These are phyloP conservation scores for Alectura lathami DNA, from an alignment of 2,113 vertebrate genomes.

Conservation along the genomic window DNA sequence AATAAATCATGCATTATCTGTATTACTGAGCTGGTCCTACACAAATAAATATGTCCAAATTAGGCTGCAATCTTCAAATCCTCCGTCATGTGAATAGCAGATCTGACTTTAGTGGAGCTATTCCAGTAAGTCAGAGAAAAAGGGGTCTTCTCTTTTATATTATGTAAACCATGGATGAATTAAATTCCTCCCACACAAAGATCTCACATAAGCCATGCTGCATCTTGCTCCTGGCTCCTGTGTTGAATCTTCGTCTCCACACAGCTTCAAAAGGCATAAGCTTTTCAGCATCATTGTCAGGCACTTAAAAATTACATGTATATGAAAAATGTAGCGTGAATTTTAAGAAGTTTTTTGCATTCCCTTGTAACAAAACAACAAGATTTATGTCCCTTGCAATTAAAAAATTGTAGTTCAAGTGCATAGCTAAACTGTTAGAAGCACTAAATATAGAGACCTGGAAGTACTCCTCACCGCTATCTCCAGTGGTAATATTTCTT, in stretches of 20 bases:
- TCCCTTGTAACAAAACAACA: background rate
- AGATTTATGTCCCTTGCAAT: constrained; percentile 35
- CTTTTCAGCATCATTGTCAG: background rate
- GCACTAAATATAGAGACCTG: constrained; percentile 7
- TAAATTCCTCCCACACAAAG: constrained; percentile 48
- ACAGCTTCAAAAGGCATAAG: background rate
- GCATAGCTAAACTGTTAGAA: constrained; percentile 5
- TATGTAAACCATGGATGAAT: constrained; percentile 11
- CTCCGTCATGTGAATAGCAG: background rate
- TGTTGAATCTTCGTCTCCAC: constrained; percentile 22
- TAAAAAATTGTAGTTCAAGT: constrained; percentile 12
- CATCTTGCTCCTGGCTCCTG: constrained; percentile 13
- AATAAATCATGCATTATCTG: constrained; percentile 33
- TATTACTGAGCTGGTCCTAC: background rate
- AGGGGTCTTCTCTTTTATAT: constrained; percentile 26
- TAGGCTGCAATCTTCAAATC: constrained; percentile 6
- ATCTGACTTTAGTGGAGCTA: background rate
- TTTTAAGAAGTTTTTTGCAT: background rate
- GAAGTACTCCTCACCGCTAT: constrained; percentile 7
- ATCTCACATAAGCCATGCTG: constrained; percentile 6
- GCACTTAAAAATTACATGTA: background rate
- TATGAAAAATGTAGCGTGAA: background rate
- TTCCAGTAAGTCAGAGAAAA: background rate
- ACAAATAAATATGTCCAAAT: constrained; percentile 37
- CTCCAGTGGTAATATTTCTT: constrained; percentile 34